Evolutionary conservation across 2,113 vertebrate species (phyloP).

Genomic region (Pomatorhinus ruficollis): DNA sequence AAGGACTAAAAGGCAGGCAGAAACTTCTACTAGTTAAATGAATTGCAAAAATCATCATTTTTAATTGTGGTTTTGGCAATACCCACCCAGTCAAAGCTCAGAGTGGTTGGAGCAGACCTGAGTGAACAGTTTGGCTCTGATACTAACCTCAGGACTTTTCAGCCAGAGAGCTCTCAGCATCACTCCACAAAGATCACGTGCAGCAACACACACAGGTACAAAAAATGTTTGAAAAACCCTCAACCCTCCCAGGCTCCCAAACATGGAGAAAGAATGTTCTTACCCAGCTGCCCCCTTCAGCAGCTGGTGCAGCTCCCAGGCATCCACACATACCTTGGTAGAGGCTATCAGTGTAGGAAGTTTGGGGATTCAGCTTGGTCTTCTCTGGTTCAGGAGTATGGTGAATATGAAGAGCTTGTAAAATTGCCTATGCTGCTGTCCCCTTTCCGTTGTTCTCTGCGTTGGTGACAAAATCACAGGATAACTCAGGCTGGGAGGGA

Average conservation of each 20-base stretch:
- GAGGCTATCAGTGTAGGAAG: neutral
- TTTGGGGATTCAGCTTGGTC: neutral
- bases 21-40: neutral
- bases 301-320: neutral
- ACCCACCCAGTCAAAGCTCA: neutral
- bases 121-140: neutral
- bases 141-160: neutral
- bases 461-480: neutral
- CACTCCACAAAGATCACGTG: fast-evolving
- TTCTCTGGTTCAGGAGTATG: neutral
- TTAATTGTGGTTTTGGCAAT: neutral
- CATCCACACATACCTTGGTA: fast-evolving
- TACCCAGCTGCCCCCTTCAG: neutral
- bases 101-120: neutral
- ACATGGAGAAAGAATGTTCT: neutral
- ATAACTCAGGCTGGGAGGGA: neutral
- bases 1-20: neutral
- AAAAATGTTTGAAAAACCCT: neutral
- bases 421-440: neutral
- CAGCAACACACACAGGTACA: fast-evolving
- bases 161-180: neutral
- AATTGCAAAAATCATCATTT: neutral
- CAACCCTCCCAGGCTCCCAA: neutral
- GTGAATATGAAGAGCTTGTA: neutral
- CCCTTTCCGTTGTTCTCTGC: neutral